Base-by-base conservation (phyloP, 2,888 invertebrate species). In the Cylloceria caligata region DNA sequence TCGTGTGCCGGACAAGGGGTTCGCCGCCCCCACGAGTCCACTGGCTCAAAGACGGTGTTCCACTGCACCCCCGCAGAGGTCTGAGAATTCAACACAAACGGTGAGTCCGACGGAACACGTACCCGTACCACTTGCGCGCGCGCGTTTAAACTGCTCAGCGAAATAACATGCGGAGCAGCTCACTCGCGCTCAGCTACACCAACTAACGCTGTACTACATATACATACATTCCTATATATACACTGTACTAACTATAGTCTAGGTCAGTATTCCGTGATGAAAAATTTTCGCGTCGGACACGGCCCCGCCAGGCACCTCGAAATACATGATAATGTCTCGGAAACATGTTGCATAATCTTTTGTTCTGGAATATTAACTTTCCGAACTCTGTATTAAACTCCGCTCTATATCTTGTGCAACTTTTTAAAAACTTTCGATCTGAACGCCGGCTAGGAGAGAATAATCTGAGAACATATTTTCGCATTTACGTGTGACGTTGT, bases 41-140 rank as follows among this genome's bases (percentile, higher is more conserved):
- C 86, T 92, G 92, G 92, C 90, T 92, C 84, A 92, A 92, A 84
- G 91, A 92, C 84, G 92, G 92, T 86, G 88, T 91, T 84, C 91
- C 92, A 80, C 88, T 92, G 85, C 90, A 90, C 85, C 91, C 92
- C 76, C 90, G 92, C 80, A 91, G 90, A 89, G 92, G 92, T 85
- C 89, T 92, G 84, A 91, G 90, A 88, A 92, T 92, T 87, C 92
- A 92, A 74, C 92, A 92, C 88, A 92, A 92, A 90, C 91, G 92
- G 92, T 92, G 87, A 90, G 92, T 83, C 82, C 60, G 82, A 72
- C 82, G 45, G 57, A 72, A 80, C 68, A 68, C 80, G 80, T 68
- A 80, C 72, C 36, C 36, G 62, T 68, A 83, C 64, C 11, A 64
- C 65, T 69, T 60, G 64, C 36, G 27, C 55, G 55, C 52, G 9